These are phyloP conservation scores for Tridacna crocea DNA, from an alignment of 2,888 invertebrate genomes.

Conservation along the genomic window DNA sequence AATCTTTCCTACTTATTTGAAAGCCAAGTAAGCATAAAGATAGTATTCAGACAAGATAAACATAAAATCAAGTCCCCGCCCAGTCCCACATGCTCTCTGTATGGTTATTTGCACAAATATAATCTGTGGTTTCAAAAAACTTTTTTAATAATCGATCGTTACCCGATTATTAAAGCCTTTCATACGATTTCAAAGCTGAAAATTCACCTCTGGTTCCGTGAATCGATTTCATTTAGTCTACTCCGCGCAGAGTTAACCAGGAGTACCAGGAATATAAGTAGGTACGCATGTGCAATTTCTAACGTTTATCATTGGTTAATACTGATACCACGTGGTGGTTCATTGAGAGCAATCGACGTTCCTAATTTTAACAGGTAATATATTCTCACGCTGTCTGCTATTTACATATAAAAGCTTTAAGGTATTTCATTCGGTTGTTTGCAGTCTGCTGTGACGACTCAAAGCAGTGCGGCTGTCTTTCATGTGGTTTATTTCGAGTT, in stretches of 20 bases:
- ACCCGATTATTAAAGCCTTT: background rate
- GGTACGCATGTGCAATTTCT: background rate
- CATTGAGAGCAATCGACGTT: conserved; percentile 41
- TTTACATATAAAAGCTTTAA: background rate
- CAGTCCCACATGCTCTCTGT: background rate
- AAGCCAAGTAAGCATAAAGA: too few species aligned
- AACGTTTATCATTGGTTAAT: conserved; percentile 34
- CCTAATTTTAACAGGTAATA: conserved; percentile 45
- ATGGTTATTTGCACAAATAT: conserved; percentile 8
- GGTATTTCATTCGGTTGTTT: conserved; percentile 19
- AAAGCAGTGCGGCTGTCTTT: background rate
- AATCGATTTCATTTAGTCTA: background rate
- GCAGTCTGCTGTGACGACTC: background rate
- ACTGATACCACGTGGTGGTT: conserved; percentile 42
- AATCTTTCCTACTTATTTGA: too few species aligned
- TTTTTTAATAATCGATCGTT: background rate
- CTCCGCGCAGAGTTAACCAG: background rate
- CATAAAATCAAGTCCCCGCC: too few species aligned
- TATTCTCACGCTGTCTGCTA: conserved; percentile 37
- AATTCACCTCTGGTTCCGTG: background rate
- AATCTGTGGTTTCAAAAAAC: background rate
- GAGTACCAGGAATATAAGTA: background rate
- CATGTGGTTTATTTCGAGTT: background rate
- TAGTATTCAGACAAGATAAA: too few species aligned
- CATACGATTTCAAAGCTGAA: background rate